Evolutionary conservation across 2,888 invertebrate genomes (phyloP).

Genomic region (Theodoxus fluviatilis): DNA sequence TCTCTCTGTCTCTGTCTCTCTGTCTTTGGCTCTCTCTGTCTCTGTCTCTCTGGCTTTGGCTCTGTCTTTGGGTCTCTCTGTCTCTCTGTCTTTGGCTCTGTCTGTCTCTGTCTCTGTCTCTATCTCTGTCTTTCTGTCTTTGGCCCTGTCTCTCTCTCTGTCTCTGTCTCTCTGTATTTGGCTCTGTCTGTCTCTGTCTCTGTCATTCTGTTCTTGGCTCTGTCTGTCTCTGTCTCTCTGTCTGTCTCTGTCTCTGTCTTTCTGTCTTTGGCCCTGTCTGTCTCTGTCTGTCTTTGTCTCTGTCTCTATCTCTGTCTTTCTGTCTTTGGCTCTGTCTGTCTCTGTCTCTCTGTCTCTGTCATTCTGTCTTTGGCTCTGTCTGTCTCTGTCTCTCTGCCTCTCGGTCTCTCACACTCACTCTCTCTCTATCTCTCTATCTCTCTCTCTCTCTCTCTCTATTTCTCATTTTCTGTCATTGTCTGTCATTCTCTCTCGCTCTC

Average conservation of each 20-base stretch:
- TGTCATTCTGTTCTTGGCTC: too few relatives aligned
- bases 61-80: too few relatives aligned
- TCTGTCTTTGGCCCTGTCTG: not conserved
- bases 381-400: not conserved
- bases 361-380: not conserved
- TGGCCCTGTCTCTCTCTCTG: not conserved
- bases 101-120: too few relatives aligned
- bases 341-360: not conserved
- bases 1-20: too few relatives aligned
- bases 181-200: not conserved
- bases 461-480: not conserved
- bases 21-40: too few relatives aligned
- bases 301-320: conserved; percentile 10
- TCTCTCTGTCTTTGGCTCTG: too few relatives aligned
- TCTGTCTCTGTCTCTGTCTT: too few relatives aligned
- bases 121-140: too few relatives aligned
- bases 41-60: too few relatives aligned
- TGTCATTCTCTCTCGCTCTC: not conserved
- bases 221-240: too few relatives aligned
- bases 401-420: not conserved
- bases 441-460: not conserved
- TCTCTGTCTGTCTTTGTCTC: conserved; percentile 4
- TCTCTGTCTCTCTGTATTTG: not conserved
- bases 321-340: not conserved
- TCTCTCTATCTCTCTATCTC: not conserved